Base-by-base conservation (phyloP, 2,113 vertebrate species). In the Phalacrocorax brasilianus region DNA sequence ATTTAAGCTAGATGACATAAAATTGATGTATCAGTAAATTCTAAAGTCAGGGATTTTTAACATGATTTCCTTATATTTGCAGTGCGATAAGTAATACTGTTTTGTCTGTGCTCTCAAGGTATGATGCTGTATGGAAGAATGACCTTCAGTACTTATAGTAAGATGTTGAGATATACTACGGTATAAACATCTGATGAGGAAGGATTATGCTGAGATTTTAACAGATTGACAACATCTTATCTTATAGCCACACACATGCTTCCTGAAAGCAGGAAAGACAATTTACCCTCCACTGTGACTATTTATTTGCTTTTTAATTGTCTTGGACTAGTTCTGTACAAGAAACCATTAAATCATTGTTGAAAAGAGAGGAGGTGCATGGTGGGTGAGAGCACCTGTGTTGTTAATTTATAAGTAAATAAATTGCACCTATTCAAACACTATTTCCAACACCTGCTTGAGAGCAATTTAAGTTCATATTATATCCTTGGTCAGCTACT, bases 231-330 rank as follows among this genome's bases (percentile, higher is more conserved):
- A 95, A 15, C 38, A 84, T 96, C 58, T 97, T 96, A 95, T 96
- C 79, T 96, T 88, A 47, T 19, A 67, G 14, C 24, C 89, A 49
- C 76, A 95, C 38, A 87, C 80, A 88, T 33, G 42, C 33, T 96
- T 96, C 91, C 77, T 77, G 66, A 94, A 94, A 83, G 47, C 47
- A 95, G 49, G 68, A 72, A 96, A 96, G 45, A 35, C 70, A 92
- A 97, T 98, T 97, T 97, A 89, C 85, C 91, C 93, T 97, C 92
- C 63, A 89, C 95, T 89, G 85, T 88, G 93, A 93, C 93, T 96
- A 94, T 96, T 96, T 97, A 94, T 97, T 97, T 97, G 91, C 40
- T 94, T 97, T 96, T 97, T 97, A 98, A 97, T 97, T 97, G 96
- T 73, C 72, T 96, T 93, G 83, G 72, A 82, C 75, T 96, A 66